Evolutionary conservation across 2,113 vertebrate species (phyloP).

Genomic region (Perca flavescens): DNA sequence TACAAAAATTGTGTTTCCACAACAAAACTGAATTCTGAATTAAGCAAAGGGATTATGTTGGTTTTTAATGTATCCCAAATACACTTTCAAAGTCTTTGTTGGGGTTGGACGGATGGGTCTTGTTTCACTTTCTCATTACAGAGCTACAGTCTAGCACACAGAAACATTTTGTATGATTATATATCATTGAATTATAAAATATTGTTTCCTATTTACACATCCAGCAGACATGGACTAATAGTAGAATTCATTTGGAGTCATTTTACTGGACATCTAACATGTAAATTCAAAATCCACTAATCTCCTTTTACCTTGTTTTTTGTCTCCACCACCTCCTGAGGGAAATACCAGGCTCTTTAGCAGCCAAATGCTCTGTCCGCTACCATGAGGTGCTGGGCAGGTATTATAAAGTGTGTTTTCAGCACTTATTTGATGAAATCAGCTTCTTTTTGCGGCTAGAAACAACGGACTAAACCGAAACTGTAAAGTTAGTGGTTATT

Average conservation of each 20-base stretch:
- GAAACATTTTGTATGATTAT: slow-evolving; percentile 22
- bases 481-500: background rate
- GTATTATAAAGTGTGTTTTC: background rate
- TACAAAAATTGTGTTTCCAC: no score
- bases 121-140: slow-evolving; percentile 4
- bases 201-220: background rate
- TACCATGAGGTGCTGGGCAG: background rate
- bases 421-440: background rate
- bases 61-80: no score
- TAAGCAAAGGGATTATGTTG: no score
- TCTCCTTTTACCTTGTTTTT: slow-evolving; percentile 7
- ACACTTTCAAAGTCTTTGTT: no score
- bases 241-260: background rate
- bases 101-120: no score
- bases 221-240: background rate
- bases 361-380: background rate
- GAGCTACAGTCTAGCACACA: slow-evolving; percentile 1
- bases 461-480: background rate
- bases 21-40: no score
- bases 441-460: background rate
- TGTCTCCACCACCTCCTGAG: background rate
- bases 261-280: background rate
- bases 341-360: background rate
- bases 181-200: slow-evolving; percentile 8
- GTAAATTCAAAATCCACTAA: background rate